phyloP scores from a whole-genome alignment of 1,140 invertebrate species.

The Eurosta solidaginis region DNA sequence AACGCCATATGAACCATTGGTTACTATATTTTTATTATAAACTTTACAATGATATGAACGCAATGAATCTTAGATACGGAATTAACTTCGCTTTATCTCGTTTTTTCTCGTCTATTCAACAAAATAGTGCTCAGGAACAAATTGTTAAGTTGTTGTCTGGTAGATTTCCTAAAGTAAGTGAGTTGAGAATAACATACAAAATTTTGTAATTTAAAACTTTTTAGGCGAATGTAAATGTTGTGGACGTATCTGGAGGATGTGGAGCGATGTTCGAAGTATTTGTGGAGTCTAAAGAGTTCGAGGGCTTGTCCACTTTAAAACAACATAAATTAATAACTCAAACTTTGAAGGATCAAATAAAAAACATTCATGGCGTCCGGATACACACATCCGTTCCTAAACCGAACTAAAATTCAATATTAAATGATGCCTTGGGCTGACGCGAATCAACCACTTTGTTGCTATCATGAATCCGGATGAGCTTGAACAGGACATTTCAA shows the following conservation, averaged over 20 bases:
- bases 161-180: neutral
- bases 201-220: neutral
- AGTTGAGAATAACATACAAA: neutral
- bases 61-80: neutral
- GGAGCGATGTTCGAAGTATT: constrained; percentile 87
- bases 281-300: constrained; percentile 76
- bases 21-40: neutral
- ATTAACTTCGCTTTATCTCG: neutral
- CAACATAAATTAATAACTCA: constrained; percentile 82
- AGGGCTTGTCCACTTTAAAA: constrained; percentile 75
- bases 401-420: neutral
- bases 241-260: constrained; percentile 82
- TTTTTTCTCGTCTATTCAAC: neutral
- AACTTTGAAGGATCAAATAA: constrained; percentile 77
- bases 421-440: no score
- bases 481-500: no score
- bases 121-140: neutral
- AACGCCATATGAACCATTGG: neutral
- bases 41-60: neutral
- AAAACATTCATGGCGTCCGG: constrained; percentile 81
- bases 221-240: constrained; percentile 63
- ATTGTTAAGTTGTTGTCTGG: neutral
- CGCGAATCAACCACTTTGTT: no score
- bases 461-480: no score
- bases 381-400: constrained; percentile 68